Evolutionary conservation across 92 coral and sea anemone genomes (phyloP).

Genomic region (Porites rus): DNA sequence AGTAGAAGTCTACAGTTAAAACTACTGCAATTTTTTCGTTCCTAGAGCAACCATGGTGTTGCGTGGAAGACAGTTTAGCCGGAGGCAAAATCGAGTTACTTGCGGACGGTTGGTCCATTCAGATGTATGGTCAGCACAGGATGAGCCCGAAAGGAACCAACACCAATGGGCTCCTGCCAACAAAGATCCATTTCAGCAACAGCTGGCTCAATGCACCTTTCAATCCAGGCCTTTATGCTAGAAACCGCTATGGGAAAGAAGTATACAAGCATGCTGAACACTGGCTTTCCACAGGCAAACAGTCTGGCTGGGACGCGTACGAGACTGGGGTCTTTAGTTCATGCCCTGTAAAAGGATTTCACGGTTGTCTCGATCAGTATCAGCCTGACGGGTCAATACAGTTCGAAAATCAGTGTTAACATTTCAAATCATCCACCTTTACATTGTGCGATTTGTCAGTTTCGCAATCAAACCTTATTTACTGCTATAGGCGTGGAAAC

Average conservation of each 20-base stretch:
- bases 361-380: constrained; percentile 87
- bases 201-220: constrained; percentile 83
- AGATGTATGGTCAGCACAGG: constrained; percentile 88
- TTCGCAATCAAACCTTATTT: no score
- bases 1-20: no score
- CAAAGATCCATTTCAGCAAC: constrained; percentile 79
- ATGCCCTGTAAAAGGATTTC: constrained; percentile 80
- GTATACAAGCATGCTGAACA: constrained; percentile 88
- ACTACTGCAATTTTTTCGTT: no score
- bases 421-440: not conserved
- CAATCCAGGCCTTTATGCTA: constrained; percentile 80
- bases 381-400: constrained; percentile 84
- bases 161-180: constrained; percentile 62
- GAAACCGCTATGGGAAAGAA: constrained; percentile 83
- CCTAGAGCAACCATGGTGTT: constrained; percentile 63
- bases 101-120: constrained; percentile 90
- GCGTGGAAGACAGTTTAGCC: constrained; percentile 79
- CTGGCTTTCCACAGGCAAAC: constrained; percentile 81
- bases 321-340: constrained; percentile 63
- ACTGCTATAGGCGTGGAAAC: no score
- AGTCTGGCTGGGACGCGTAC: constrained; percentile 83
- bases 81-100: constrained; percentile 86
- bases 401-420: constrained; percentile 73
- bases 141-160: constrained; percentile 74
- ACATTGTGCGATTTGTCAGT: no score